Conservation (phyloP, 2,888 invertebrate species). For the Oscheius onirici region DNA sequence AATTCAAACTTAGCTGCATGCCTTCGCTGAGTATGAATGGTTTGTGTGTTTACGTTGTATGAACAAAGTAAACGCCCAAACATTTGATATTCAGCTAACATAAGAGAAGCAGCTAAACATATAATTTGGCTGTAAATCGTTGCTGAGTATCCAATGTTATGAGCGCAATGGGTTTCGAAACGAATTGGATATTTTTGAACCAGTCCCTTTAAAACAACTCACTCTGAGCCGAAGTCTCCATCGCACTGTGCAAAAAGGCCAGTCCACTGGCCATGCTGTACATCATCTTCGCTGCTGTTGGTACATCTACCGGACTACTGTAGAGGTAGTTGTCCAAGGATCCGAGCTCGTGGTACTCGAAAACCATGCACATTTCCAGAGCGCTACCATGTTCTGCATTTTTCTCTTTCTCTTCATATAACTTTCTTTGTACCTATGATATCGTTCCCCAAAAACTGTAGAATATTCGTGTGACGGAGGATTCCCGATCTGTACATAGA, state of each 20-base stretch:
- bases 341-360: slow-evolving; percentile 19
- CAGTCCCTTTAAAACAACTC: too few relatives aligned
- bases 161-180: too few relatives aligned
- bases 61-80: not conserved
- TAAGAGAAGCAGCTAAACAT: too few relatives aligned
- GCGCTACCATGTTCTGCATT: not conserved
- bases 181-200: too few relatives aligned
- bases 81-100: not conserved
- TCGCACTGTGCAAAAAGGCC: slow-evolving; percentile 8
- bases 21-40: too few relatives aligned
- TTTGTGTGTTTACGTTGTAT: too few relatives aligned
- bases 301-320: not conserved
- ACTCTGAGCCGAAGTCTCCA: not conserved
- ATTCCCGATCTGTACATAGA: slow-evolving; percentile 1
- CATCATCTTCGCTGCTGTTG: slow-evolving; percentile 11
- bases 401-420: not conserved
- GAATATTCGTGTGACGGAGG: slow-evolving; percentile 23
- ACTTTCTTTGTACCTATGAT: not conserved
- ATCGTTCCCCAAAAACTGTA: slow-evolving; percentile 23
- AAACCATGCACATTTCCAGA: slow-evolving; percentile 5
- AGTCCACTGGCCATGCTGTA: slow-evolving; percentile 21
- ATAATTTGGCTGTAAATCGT: too few relatives aligned
- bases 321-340: slow-evolving; percentile 13
- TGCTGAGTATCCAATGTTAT: too few relatives aligned
- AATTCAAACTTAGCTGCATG: too few relatives aligned